Evolutionary conservation across 2,888 invertebrate genomes (phyloP), one percentile per base, ranked within the genome.

Genomic region (Agrochola lota): DNA sequence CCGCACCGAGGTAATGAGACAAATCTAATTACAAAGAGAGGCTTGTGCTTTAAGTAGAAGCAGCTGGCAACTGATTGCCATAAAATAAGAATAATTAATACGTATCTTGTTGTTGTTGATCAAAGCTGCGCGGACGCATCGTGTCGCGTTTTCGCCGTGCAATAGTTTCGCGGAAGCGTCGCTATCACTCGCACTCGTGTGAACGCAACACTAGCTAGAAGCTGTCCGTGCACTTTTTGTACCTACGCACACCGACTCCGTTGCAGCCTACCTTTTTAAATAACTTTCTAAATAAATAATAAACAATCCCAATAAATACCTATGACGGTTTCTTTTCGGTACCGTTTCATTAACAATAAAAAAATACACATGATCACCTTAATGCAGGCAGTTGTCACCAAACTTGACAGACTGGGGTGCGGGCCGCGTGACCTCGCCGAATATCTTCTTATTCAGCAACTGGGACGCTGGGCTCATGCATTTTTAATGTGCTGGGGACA

Each of bases 401-500:
- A 89, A 89, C 76, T 85, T 84, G 84, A 87, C 85, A 85, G 85
- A 88, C 84, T 78, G 86, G 85, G 87, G 88, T 82, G 87, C 84
- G 86, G 78, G 84, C 82, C 79, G 69, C 67, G 84, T 86, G 90
- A 88, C 92, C 93, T 93, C 89, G 90, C 78, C 87, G 89, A 90
- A 92, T 90, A 90, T 91, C 89, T 89, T 90, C 88, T 87, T 87
- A 89, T 87, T 76, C 87, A 85, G 80, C 87, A 90, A 88, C 88
- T 88, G 89, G 88, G 90, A 88, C 89, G 88, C 74, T 87, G 81
- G 85, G 86, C 92, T 93, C 93, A 95, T 94, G 91, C 93, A 95
- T 96, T 93, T 95, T 94, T 95, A 94, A 96, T 95, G 93, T 89
- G 85, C 81, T 86, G 85, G 91, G 87, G 91, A 93, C 94, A 96